Base-by-base conservation (phyloP, 2,797 vertebrate species). In the Threskiornis aethiopicus region DNA sequence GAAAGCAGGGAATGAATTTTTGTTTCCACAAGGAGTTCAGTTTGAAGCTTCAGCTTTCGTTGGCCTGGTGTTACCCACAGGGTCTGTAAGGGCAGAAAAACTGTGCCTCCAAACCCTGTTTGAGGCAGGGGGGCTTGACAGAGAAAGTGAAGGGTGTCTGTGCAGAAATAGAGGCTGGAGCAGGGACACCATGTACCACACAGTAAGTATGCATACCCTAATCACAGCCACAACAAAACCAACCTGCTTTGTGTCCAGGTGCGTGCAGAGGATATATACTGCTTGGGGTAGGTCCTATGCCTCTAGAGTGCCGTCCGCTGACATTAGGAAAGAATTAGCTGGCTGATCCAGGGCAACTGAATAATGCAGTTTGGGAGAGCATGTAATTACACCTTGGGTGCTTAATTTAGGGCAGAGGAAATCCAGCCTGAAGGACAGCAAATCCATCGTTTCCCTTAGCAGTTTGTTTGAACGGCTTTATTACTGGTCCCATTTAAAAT, bases 61-160 rank as follows among this genome's bases (percentile, higher is more conserved):
- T 69, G 26, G 31, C 28, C 16, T 35, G 35, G 11, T 0, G 1
- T 62, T 76, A 55, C 0, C 2, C 1, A 1, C 17, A 42, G 20
- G 10, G 35, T 81, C 35, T 84, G 28, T 10, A 19, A 16, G 29
- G 42, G 29, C 19, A 75, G 16, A 39, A 66, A 26, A 46, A 15
- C 2, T 16, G 13, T 28, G 31, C 13, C 39, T 70, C 29, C 25
- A 61, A 62, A 66, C 18, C 1, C 16, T 33, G 20, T 44, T 70
- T 75, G 35, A 2, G 1, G 16, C 9, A 51, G 13, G 1, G 3
- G 9, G 3, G 4, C 2, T 5, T 39, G 24, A 62, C 26, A 70
- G 44, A 0, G 1, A 20, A 6, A 20, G 26, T 2, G 42, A 75
- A 39, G 19, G 11, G 5, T 49, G 37, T 39, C 14, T 72, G 55